These are phyloP conservation scores for Trichoplusia ni DNA, from an alignment of 1,140 invertebrate genomes.

Conservation along the genomic window DNA sequence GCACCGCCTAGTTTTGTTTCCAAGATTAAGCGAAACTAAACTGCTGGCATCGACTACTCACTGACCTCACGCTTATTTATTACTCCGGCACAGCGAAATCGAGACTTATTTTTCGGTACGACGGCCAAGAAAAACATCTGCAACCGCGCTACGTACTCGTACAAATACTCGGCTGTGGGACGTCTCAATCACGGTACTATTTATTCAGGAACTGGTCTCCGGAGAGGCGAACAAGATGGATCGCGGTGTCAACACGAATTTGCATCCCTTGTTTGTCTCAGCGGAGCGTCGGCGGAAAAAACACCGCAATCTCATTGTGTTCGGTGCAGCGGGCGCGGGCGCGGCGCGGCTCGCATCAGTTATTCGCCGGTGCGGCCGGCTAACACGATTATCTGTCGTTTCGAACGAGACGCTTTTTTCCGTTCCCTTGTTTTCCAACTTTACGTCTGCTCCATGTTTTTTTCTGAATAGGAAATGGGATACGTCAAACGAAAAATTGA, in stretches of 20 bases:
- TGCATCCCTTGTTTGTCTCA: constrained; percentile 80
- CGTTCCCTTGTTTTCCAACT: constrained; percentile 79
- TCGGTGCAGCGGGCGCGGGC: constrained; percentile 59
- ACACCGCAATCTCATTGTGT: constrained; percentile 78
- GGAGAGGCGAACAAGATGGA: constrained; percentile 78
- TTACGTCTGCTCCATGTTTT: constrained; percentile 77
- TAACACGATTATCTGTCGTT: constrained; percentile 80
- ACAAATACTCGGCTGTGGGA: constrained; percentile 64
- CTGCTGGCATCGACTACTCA: constrained; percentile 49
- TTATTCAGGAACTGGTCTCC: constrained; percentile 71
- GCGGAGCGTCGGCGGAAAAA: constrained; percentile 68
- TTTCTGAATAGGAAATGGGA: constrained; percentile 80
- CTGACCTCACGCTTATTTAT: constrained; percentile 56
- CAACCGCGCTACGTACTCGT: constrained; percentile 50
- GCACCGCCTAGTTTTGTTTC: constrained; percentile 62
- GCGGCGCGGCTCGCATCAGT: constrained; percentile 63
- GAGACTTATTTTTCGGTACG: constrained; percentile 37
- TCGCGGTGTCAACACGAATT: constrained; percentile 80
- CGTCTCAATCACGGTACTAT: constrained; percentile 75
- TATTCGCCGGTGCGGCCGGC: constrained; percentile 71
- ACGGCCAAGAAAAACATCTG: constrained; percentile 49
- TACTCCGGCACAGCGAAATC: constrained; percentile 29
- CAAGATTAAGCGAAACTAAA: constrained; percentile 72
- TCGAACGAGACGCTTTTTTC: constrained; percentile 76
- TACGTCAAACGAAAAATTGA: constrained; percentile 80